These are phyloP conservation scores for Drosophila greeni DNA, from an alignment of 2,888 invertebrate genomes.

Conservation along the genomic window DNA sequence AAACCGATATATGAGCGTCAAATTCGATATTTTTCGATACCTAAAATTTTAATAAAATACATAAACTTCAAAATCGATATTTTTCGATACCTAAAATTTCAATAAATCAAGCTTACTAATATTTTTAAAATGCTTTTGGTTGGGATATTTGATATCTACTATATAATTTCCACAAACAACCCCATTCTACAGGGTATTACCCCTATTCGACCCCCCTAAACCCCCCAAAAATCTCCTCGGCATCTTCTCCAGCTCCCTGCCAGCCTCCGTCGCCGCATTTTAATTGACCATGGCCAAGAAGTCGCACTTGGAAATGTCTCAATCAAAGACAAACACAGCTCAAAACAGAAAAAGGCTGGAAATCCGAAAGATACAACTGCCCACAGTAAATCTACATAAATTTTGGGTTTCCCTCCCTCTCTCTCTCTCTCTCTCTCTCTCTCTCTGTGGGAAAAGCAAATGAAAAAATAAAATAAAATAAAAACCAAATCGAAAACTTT, in stretches of 20 bases:
- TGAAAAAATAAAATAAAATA: conserved; percentile 49
- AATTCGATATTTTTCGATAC: background rate
- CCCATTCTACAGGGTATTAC: conserved; percentile 7
- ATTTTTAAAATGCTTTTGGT: background rate
- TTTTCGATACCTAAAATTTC: background rate
- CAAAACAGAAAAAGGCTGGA: conserved; percentile 25
- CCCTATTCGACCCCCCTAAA: background rate
- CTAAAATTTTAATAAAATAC: too few relatives aligned
- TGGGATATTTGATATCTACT: background rate
- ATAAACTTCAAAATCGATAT: background rate
- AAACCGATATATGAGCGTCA: background rate
- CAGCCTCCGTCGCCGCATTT: conserved; percentile 34
- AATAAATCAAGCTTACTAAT: background rate
- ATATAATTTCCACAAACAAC: background rate
- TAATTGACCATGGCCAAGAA: conserved; percentile 74
- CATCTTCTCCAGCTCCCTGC: background rate
- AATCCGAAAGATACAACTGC: conserved; percentile 53
- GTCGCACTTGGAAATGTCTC: conserved; percentile 73
- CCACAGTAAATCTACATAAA: conserved; percentile 71
- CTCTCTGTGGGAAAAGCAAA: conserved; percentile 26
- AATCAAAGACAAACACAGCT: conserved; percentile 44
- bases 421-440: background rate
- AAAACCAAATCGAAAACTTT: conserved; percentile 59
- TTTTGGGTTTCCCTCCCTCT: conserved; percentile 16
- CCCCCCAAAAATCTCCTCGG: background rate